Conservation (phyloP, 2,888 invertebrate species). For the Meiosimyza platycephala region DNA sequence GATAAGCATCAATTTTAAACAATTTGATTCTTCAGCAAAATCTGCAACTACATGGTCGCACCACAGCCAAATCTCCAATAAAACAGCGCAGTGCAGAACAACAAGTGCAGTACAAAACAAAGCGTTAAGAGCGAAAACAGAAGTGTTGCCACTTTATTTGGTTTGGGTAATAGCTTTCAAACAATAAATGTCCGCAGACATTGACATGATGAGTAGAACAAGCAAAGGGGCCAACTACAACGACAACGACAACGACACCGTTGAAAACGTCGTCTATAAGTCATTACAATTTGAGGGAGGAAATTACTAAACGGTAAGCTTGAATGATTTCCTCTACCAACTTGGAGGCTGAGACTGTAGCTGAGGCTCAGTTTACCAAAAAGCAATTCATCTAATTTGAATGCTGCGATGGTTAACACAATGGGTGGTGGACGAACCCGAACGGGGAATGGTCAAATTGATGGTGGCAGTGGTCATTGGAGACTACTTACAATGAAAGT, state of each 20-base stretch:
- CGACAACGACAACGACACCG: slow-evolving; percentile 6
- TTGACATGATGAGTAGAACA: slow-evolving; percentile 59
- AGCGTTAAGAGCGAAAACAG: neutral
- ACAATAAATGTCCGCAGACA: slow-evolving; percentile 66
- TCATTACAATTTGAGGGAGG: slow-evolving; percentile 44
- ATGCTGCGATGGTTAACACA: slow-evolving; percentile 48
- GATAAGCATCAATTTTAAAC: slow-evolving; percentile 9
- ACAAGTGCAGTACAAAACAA: neutral
- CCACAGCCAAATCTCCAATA: neutral
- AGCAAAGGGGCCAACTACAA: slow-evolving; percentile 30
- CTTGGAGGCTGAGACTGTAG: neutral
- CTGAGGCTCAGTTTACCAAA: slow-evolving; percentile 39
- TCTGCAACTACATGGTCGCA: neutral
- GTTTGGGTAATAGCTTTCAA: slow-evolving; percentile 65
- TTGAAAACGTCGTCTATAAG: neutral
- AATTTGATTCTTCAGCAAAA: neutral
- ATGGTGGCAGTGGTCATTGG: slow-evolving; percentile 45
- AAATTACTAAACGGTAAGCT: slow-evolving; percentile 54
- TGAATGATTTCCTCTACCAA: slow-evolving; percentile 51
- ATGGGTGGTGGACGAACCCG: slow-evolving; percentile 21
- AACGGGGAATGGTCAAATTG: slow-evolving; percentile 42
- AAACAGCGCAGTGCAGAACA: neutral
- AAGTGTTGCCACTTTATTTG: slow-evolving; percentile 21
- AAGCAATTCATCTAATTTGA: slow-evolving; percentile 67
- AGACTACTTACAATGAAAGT: slow-evolving; percentile 45